These are phyloP conservation scores for Ictalurus punctatus DNA, from an alignment of 2,113 vertebrate genomes.

Conservation along the genomic window DNA sequence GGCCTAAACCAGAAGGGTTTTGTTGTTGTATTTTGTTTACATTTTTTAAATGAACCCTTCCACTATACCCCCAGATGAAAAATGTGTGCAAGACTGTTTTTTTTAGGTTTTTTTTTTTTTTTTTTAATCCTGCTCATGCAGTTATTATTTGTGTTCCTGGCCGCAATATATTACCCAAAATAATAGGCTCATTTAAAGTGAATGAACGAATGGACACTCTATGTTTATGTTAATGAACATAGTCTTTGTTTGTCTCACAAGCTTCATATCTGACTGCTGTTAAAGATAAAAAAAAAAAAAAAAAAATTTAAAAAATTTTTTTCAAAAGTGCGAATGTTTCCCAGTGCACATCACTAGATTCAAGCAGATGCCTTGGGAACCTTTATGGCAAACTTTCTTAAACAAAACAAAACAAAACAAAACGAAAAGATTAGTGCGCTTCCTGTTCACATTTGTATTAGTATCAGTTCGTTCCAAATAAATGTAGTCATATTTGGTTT, in stretches of 20 bases:
- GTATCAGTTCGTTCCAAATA: neutral
- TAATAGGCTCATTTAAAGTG: neutral
- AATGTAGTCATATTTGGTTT: neutral
- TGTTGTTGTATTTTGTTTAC: neutral
- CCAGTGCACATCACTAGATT: neutral
- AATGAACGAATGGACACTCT: neutral
- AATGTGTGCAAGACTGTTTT: neutral
- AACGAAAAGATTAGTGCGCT: neutral
- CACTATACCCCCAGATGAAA: neutral
- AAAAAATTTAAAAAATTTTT: too few species aligned
- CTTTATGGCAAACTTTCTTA: neutral
- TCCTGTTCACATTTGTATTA: neutral
- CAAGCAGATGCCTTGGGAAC: neutral
- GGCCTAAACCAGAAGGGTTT: neutral
- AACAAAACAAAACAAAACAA: neutral
- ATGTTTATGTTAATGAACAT: neutral
- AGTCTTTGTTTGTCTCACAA: neutral
- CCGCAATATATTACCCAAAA: neutral
- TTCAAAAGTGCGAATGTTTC: neutral
- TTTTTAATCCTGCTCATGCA: neutral
- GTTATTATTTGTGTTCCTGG: neutral
- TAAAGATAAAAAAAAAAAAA: neutral
- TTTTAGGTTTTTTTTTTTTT: neutral
- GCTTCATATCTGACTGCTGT: neutral
- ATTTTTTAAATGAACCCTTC: neutral